Percentiles rank a stretch among this genome's conserved stretches.
These are phyloP conservation scores for Tenrec ecaudatus DNA, from an alignment of 2,113 vertebrate genomes.

Conservation along the genomic window DNA sequence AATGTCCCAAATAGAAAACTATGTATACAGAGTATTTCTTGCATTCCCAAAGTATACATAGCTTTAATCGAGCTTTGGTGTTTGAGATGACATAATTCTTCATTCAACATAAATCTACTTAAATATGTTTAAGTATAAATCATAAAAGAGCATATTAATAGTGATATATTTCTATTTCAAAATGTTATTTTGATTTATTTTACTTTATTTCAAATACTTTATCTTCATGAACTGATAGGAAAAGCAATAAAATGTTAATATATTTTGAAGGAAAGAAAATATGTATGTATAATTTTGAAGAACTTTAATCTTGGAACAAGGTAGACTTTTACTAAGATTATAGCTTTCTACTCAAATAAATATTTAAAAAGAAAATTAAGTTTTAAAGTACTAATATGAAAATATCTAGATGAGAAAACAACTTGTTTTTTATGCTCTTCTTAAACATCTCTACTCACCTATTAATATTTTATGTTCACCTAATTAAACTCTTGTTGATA, in stretches of 20 bases:
- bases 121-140: not conserved
- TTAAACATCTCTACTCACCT: not conserved
- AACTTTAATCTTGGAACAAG: not conserved
- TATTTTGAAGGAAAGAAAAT: not conserved
- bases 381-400: not conserved
- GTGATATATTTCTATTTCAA: not conserved
- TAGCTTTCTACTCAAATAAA: not conserved
- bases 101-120: not conserved
- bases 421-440: not conserved
- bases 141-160: not conserved
- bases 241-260: not conserved
- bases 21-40: not conserved
- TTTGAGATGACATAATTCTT: not conserved
- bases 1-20: not conserved
- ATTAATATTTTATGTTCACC: no score
- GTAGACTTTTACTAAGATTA: not conserved
- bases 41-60: no score
- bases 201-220: not conserved
- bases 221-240: not conserved
- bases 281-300: not conserved
- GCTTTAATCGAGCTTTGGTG: not conserved
- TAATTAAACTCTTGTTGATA: no score
- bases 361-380: not conserved
- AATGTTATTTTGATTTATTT: not conserved
- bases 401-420: not conserved